A percentile compares a stretch with the other conserved stretches of the same genome.
These are phyloP conservation scores for Pyrrhia umbra DNA, from an alignment of 2,888 invertebrate genomes.

Conservation along the genomic window DNA sequence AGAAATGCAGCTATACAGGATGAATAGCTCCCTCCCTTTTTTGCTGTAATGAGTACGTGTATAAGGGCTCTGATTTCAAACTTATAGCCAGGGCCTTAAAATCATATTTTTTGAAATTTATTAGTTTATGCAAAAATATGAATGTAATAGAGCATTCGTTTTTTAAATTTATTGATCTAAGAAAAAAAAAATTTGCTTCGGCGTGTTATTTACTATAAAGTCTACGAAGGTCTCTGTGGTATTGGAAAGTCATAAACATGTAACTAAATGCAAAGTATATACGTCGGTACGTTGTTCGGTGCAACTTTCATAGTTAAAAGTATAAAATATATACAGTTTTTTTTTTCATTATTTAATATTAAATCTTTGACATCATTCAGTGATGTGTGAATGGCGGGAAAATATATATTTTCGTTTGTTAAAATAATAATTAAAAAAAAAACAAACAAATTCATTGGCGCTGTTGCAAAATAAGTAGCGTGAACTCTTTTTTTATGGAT, in stretches of 20 bases:
- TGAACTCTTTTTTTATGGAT: background rate
- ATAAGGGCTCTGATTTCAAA: too few species aligned
- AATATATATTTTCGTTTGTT: slow-evolving; percentile 37
- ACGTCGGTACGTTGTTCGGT: slow-evolving; percentile 54
- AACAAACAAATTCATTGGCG: slow-evolving; percentile 43
- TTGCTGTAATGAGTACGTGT: too few species aligned
- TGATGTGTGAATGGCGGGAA: slow-evolving; percentile 61
- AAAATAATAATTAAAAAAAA: slow-evolving; percentile 36
- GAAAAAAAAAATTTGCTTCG: background rate
- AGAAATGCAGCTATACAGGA: too few species aligned
- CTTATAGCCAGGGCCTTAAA: too few species aligned
- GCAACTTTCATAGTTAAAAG: slow-evolving; percentile 60
- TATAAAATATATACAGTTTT: slow-evolving; percentile 69
- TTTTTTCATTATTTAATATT: slow-evolving; percentile 61
- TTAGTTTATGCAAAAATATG: too few species aligned
- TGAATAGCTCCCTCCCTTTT: too few species aligned
- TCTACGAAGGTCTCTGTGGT: slow-evolving; percentile 34
- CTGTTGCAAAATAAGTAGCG: slow-evolving; percentile 39
- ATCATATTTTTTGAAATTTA: too few species aligned
- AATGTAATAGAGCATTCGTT: background rate
- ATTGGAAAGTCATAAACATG: slow-evolving; percentile 42
- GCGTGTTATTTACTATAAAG: background rate
- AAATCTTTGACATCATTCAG: slow-evolving; percentile 63
- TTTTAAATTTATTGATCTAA: background rate
- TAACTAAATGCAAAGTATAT: slow-evolving; percentile 57